Base-by-base conservation (phyloP, 1,140 invertebrate genomes). In the Eubasilissa regina region DNA sequence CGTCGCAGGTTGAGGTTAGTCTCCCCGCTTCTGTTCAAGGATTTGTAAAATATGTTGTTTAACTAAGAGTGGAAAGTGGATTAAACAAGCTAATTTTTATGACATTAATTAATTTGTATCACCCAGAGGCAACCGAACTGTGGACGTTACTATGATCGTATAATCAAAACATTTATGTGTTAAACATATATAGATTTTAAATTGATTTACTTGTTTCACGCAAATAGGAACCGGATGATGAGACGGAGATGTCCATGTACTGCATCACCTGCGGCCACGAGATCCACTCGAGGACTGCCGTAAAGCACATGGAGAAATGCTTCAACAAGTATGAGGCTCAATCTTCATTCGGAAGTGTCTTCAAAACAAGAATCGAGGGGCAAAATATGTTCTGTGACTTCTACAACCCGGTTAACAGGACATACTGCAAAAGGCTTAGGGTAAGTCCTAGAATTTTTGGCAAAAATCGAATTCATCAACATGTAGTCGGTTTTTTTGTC, bases 351-450 rank as follows among this genome's bases (percentile, higher is more conserved):
- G 97, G 97, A 13, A 98, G 96, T 13, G 93, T 96, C 60, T 98
- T 96, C 84, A 96, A 98, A 85, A 98, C 97, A 0, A 91, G 95
- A 60, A 98, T 99, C 81, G 97, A 99, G 87, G 96, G 96, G 13
- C 93, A 96, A 87, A 95, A 96, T 84, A 98, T 99, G 94, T 99
- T 99, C 86, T 99, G 98, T 87, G 98, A 99, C 85, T 97, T 95
- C 86, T 99, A 95, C 86, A 99, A 99, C 89, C 92, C 95, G 4
- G 89, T 92, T 1, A 97, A 95, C 84, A 92, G 93, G 73, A 99
- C 97, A 0, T 99, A 99, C 85, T 99, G 98, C 88, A 99, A 99
- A 88, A 88, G 98, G 64, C 87, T 99, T 13, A 92, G 96, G 83
- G 97, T 89, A 70, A 84, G 58, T 66, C 17, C 13, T 7, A 44